Conservation (phyloP, 2,888 invertebrate genomes). For the Aradus depressus region DNA sequence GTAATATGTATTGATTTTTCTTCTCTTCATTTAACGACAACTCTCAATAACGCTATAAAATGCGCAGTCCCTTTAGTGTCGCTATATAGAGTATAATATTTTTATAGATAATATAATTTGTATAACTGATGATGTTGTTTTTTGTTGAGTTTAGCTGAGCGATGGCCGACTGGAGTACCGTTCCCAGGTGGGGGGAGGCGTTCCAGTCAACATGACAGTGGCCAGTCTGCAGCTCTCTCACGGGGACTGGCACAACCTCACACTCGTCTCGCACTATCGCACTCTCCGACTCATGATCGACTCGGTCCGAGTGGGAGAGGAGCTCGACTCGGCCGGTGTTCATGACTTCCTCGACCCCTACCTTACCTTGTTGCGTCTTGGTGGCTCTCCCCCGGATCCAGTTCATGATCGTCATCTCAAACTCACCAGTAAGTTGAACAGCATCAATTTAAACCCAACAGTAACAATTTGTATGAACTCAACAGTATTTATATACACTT, state of each 20-base stretch:
- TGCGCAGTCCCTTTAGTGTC: too few relatives aligned
- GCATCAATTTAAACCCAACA: too few relatives aligned
- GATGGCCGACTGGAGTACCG: constrained; percentile 67
- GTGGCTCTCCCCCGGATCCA: constrained; percentile 57
- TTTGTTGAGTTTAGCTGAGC: constrained; percentile 40
- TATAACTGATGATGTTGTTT: constrained; percentile 2
- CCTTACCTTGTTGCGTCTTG: constrained; percentile 65
- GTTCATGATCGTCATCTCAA: constrained; percentile 36
- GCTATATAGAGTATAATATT: too few relatives aligned
- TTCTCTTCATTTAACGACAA: too few relatives aligned
- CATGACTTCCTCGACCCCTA: constrained; percentile 90
- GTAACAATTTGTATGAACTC: too few relatives aligned
- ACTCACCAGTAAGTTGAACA: constrained; percentile 4
- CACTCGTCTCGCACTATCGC: constrained; percentile 57
- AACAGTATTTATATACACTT: too few relatives aligned
- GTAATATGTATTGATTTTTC: too few relatives aligned
- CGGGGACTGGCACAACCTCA: constrained; percentile 82
- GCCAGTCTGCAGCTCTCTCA: constrained; percentile 50
- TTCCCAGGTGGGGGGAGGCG: constrained; percentile 56
- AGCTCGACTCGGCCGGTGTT: constrained; percentile 71
- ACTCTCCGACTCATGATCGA: constrained; percentile 63
- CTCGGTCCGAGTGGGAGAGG: constrained; percentile 61
- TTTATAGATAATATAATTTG: background rate
- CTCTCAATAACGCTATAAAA: too few relatives aligned
- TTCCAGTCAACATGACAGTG: constrained; percentile 70